phyloP scores from a whole-genome alignment of 2,888 invertebrate species.

The Drosophila melanosoma region DNA sequence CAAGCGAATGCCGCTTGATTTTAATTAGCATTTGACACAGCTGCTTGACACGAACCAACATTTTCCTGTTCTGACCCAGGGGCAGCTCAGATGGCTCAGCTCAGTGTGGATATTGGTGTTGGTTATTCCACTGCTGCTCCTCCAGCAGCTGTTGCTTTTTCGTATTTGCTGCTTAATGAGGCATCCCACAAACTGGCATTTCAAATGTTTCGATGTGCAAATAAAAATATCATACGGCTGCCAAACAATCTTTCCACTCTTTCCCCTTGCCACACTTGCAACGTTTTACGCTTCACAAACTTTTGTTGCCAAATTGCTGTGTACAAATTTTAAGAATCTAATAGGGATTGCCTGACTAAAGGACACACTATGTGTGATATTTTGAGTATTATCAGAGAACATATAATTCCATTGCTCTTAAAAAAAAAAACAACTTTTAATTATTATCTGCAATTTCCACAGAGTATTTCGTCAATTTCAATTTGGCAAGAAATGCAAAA shows the following conservation, averaged over 20 bases:
- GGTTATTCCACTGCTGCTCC: neutral
- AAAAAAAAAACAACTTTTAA: neutral
- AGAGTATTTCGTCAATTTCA: neutral
- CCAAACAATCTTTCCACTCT: constrained; percentile 15
- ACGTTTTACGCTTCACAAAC: constrained; percentile 72
- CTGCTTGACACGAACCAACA: constrained; percentile 71
- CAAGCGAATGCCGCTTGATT: constrained; percentile 79
- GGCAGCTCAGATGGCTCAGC: constrained; percentile 1
- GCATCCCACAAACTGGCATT: constrained; percentile 65
- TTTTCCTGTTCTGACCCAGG: constrained; percentile 27
- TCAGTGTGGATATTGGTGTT: neutral
- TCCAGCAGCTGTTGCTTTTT: neutral
- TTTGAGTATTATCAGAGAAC: neutral
- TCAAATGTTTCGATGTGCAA: constrained; percentile 70
- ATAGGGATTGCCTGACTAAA: neutral
- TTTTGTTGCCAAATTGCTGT: constrained; percentile 39
- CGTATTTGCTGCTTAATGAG: constrained; percentile 69
- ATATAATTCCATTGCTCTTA: neutral
- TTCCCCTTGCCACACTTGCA: constrained; percentile 35
- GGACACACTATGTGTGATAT: neutral
- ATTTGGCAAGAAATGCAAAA: neutral
- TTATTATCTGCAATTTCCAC: neutral
- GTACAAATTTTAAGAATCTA: neutral
- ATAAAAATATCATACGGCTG: constrained; percentile 68
- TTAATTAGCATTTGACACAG: constrained; percentile 81